These are phyloP conservation scores for Haliclystus octoradiatus DNA, from an alignment of 30 jellyfish, hydroid and myxozoan species.

Conservation along the genomic window DNA sequence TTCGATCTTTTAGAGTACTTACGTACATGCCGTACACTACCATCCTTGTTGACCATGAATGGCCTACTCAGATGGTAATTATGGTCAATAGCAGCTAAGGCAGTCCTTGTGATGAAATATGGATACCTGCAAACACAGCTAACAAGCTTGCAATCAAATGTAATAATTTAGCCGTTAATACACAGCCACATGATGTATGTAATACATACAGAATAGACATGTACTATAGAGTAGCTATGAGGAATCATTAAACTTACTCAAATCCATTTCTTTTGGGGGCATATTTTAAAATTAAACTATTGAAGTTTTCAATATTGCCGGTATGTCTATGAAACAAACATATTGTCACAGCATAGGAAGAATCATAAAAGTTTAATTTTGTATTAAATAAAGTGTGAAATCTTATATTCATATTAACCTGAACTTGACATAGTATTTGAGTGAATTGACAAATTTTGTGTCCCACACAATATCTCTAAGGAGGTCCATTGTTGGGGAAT, in stretches of 20 bases:
- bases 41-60: slow-evolving; percentile 11
- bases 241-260: too few relatives aligned
- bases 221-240: too few relatives aligned
- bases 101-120: slow-evolving; percentile 12
- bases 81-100: slow-evolving; percentile 19
- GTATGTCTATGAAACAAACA: slow-evolving; percentile 7
- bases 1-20: slow-evolving; percentile 15
- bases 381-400: background rate
- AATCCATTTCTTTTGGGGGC: slow-evolving; percentile 22
- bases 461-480: background rate
- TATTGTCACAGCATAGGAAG: background rate
- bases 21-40: slow-evolving; percentile 4
- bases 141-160: too few relatives aligned
- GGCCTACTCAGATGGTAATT: slow-evolving; percentile 19
- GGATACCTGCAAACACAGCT: slow-evolving; percentile 13
- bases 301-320: slow-evolving; percentile 20
- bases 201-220: too few relatives aligned
- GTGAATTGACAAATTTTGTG: background rate
- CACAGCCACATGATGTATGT: too few relatives aligned
- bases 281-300: slow-evolving; percentile 23
- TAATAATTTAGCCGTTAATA: too few relatives aligned
- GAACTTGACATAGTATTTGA: background rate
- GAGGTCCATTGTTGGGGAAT: background rate
- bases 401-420: background rate
- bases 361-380: background rate